Percentiles rank a stretch among this genome's conserved stretches.
Evolutionary conservation across 1,140 invertebrate genomes (phyloP).

Genomic region (Aphidius ervi): DNA sequence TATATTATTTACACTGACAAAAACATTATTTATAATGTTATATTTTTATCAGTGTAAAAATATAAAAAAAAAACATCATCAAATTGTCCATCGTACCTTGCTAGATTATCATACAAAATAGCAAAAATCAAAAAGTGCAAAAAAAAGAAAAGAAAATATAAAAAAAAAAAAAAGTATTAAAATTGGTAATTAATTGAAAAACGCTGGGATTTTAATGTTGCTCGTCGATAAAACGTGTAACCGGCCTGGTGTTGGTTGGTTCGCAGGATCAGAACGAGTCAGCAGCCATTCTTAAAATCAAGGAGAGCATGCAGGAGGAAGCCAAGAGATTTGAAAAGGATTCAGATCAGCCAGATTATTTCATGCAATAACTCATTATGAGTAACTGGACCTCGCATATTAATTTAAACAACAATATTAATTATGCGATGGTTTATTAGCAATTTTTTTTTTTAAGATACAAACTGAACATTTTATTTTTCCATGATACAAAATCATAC

Average conservation of each 20-base stretch:
- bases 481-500: background rate
- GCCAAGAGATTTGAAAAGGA: slow-evolving; percentile 99
- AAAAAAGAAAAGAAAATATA: slow-evolving; percentile 13
- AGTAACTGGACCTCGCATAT: slow-evolving; percentile 42
- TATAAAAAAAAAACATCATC: slow-evolving; percentile 5
- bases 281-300: slow-evolving; percentile 98
- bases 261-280: slow-evolving; percentile 95
- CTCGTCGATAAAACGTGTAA: slow-evolving; percentile 52
- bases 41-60: no score
- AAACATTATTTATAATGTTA: background rate
- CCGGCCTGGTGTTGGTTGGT: slow-evolving; percentile 58
- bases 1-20: no score
- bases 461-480: background rate
- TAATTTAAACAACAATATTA: slow-evolving; percentile 33
- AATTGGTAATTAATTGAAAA: slow-evolving; percentile 5
- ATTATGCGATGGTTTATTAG: slow-evolving; percentile 19
- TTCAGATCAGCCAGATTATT: slow-evolving; percentile 93
- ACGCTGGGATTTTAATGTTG: slow-evolving; percentile 50
- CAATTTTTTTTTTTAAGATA: slow-evolving; percentile 6
- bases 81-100: background rate
- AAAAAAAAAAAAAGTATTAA: background rate
- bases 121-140: slow-evolving; percentile 4
- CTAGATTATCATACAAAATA: background rate
- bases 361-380: slow-evolving; percentile 76
- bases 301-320: slow-evolving; percentile 99